Evolutionary conservation across 1,140 invertebrate genomes (phyloP), one percentile per base, ranked within the genome.

Genomic region (Cydia splendana): DNA sequence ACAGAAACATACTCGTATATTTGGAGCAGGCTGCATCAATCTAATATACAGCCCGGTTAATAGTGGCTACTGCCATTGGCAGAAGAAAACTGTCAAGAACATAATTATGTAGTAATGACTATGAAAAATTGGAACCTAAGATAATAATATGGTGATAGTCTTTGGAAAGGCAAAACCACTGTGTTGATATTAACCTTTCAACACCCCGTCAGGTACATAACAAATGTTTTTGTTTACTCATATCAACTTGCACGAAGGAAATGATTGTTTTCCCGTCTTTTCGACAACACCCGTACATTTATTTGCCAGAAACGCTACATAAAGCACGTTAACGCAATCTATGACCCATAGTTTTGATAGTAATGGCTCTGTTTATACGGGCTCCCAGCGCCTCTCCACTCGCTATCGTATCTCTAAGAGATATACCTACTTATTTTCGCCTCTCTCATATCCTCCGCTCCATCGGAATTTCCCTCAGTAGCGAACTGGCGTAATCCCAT

Each of bases 321-420:
- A 76, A 83, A 81, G 75, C 76, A 74, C 83, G 84, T 87, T 86
- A 87, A 84, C 77, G 77, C 84, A 81, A 88, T 87, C 82, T 88
- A 87, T 81, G 83, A 81, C 77, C 84, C 74, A 84, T 86, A 87
- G 83, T 86, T 87, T 80, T 85, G 87, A 88, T 88, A 80, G 82
- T 88, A 88, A 88, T 83, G 82, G 80, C 65, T 82, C 85, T 88
- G 85, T 88, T 87, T 87, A 87, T 87, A 85, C 80, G 65, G 77
- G 75, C 65, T 74, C 65, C 76, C n/a, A 84, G 81, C 81, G 80
- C 81, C 79, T 81, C 79, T 81, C 74, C 74, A 83, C 74, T 78
- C 67, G 77, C 76, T 76, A 82, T 69, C 76, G 78, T 76, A 75
- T 80, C 78, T 65, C 38, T 30, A 65, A 76, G 65, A 80, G 78